These are phyloP conservation scores for Bombus difficillimus DNA, from an alignment of 1,140 invertebrate genomes.

Conservation along the genomic window DNA sequence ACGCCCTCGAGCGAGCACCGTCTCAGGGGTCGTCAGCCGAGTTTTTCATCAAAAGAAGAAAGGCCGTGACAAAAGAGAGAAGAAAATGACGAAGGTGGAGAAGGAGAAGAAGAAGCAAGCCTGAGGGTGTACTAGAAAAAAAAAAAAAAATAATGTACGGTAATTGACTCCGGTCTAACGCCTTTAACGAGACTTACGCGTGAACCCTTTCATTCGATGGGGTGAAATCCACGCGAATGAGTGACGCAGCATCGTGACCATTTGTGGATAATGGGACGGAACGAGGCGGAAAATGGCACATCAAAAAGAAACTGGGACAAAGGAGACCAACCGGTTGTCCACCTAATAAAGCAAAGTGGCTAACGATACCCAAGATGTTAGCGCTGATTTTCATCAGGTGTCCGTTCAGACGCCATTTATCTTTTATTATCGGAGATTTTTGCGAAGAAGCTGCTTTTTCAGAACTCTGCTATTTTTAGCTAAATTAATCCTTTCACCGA, in stretches of 20 bases:
- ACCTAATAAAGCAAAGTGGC: slow-evolving; percentile 58
- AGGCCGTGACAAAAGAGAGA: neutral
- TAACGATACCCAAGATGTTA: slow-evolving; percentile 29
- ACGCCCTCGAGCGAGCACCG: neutral
- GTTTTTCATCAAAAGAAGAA: neutral
- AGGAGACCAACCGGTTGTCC: slow-evolving; percentile 45
- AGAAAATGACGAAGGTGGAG: neutral
- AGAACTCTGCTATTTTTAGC: too few species aligned
- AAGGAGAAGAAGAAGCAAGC: neutral
- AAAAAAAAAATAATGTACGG: slow-evolving; percentile 1
- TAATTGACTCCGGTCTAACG: slow-evolving; percentile 43
- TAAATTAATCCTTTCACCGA: too few species aligned
- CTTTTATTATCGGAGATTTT: too few species aligned
- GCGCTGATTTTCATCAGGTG: too few species aligned
- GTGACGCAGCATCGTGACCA: slow-evolving; percentile 39
- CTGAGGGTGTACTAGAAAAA: neutral
- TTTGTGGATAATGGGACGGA: slow-evolving; percentile 66
- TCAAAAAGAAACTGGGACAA: slow-evolving; percentile 67
- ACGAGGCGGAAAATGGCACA: slow-evolving; percentile 64
- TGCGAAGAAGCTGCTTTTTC: too few species aligned
- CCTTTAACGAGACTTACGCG: slow-evolving; percentile 40
- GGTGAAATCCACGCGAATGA: slow-evolving; percentile 27
- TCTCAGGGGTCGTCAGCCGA: neutral
- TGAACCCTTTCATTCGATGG: neutral
- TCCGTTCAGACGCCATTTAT: too few species aligned